phyloP scores from a whole-genome alignment of 2,113 vertebrate species.

The Coreoperca whiteheadi region DNA sequence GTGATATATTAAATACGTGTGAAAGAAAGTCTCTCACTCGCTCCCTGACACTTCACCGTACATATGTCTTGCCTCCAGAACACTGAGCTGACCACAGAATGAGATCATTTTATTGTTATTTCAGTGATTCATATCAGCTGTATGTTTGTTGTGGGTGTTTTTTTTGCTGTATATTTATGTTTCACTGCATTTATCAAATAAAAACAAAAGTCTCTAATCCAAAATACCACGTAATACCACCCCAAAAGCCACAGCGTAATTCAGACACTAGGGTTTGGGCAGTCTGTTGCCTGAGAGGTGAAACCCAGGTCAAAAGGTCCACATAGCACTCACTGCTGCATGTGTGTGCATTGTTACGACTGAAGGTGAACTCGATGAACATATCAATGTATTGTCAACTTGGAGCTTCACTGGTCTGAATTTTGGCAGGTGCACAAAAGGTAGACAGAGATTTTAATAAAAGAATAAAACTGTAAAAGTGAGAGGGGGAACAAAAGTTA shows the following conservation, averaged over 20 bases:
- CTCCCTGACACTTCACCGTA: background rate
- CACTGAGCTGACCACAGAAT: background rate
- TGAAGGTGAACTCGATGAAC: background rate
- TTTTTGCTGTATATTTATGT: background rate
- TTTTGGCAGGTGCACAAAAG: background rate
- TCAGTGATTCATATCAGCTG: background rate
- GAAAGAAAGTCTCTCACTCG: background rate
- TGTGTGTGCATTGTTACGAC: background rate
- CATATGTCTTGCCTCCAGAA: background rate
- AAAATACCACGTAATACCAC: background rate
- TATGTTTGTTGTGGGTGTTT: background rate
- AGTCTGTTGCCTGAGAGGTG: background rate
- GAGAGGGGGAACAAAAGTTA: background rate
- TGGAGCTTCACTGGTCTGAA: background rate
- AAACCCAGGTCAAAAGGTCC: background rate
- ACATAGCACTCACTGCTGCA: background rate
- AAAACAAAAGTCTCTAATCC: background rate
- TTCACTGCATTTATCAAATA: background rate
- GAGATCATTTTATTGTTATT: no score
- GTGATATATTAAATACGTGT: background rate
- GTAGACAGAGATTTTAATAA: background rate
- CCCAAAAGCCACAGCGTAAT: background rate
- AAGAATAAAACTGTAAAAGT: background rate
- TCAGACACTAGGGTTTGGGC: background rate
- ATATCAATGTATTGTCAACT: background rate